Evolutionary conservation across 2,113 vertebrate genomes (phyloP).

Genomic region (Bubo bubo): DNA sequence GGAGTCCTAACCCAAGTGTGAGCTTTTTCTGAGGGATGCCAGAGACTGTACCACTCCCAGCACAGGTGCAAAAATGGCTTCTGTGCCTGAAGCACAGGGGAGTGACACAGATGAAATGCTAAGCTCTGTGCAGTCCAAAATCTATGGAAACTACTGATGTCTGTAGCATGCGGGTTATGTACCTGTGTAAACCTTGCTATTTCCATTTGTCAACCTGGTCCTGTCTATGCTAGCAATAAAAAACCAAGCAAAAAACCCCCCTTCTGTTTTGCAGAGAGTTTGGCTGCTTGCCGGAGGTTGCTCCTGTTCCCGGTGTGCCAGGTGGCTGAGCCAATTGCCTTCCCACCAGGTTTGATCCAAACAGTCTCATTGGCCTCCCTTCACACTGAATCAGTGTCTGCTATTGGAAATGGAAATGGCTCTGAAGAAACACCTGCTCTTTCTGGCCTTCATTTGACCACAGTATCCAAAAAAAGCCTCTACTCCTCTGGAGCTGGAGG

Average conservation of each 20-base stretch:
- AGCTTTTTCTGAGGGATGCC: background rate
- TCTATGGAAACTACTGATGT: accelerated
- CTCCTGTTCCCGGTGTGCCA: background rate
- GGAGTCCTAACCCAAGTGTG: background rate
- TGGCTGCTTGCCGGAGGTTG: background rate
- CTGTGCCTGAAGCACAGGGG: background rate
- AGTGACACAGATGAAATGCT: background rate
- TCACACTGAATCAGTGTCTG: background rate
- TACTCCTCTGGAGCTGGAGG: background rate
- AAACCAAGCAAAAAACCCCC: background rate
- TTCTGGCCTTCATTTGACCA: background rate
- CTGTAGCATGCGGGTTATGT: background rate
- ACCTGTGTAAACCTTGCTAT: background rate
- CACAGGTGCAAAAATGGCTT: background rate
- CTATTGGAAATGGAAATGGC: background rate
- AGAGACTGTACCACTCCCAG: background rate
- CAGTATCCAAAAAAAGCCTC: background rate
- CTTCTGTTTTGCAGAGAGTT: background rate
- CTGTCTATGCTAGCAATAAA: background rate
- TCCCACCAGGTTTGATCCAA: background rate
- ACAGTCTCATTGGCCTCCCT: background rate
- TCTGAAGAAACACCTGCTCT: background rate
- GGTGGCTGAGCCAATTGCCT: background rate
- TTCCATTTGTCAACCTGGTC: background rate
- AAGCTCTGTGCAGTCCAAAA: background rate